Evolutionary conservation across 2,113 vertebrate species (phyloP).

Genomic region (Ctenodactylus gundi): DNA sequence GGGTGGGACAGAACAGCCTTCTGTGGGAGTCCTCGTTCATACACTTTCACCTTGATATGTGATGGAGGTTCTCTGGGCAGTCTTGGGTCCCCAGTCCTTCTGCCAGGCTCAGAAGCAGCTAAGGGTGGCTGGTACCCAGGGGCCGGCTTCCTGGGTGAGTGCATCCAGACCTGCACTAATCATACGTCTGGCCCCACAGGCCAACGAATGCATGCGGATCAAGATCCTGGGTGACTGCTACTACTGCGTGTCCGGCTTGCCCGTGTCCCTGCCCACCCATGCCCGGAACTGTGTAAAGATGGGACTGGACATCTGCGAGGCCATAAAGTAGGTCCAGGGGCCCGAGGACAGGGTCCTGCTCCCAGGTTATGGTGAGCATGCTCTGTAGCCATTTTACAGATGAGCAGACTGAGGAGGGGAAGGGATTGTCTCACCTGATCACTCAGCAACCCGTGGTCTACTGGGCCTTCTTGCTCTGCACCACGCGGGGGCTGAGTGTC

Average conservation of each 20-base stretch:
- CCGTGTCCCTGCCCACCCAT: constrained; percentile 95
- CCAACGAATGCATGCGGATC: constrained; percentile 99
- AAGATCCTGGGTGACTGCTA: constrained; percentile 99
- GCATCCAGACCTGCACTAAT: neutral
- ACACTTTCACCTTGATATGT: neutral
- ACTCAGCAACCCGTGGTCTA: neutral
- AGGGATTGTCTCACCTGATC: neutral
- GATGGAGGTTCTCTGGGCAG: neutral
- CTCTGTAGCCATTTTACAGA: neutral
- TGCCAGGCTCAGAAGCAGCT: neutral
- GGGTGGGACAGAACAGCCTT: neutral
- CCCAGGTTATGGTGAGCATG: rapidly evolving
- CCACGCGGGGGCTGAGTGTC: neutral
- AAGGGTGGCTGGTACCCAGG: neutral
- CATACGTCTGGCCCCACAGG: constrained; percentile 82
- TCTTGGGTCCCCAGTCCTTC: rapidly evolving
- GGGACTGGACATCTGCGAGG: constrained; percentile 99
- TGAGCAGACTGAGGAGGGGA: neutral
- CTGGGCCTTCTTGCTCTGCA: neutral
- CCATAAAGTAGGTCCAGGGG: constrained; percentile 93
- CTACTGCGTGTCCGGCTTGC: constrained; percentile 98
- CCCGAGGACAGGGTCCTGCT: too few species aligned
- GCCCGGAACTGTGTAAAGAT: constrained; percentile 99
- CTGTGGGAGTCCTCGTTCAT: neutral
- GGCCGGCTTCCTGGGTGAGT: neutral